A percentile compares a stretch with the other conserved stretches of the same genome.
Conservation (phyloP, 2,113 vertebrate genomes). For the Cinclus cinclus region DNA sequence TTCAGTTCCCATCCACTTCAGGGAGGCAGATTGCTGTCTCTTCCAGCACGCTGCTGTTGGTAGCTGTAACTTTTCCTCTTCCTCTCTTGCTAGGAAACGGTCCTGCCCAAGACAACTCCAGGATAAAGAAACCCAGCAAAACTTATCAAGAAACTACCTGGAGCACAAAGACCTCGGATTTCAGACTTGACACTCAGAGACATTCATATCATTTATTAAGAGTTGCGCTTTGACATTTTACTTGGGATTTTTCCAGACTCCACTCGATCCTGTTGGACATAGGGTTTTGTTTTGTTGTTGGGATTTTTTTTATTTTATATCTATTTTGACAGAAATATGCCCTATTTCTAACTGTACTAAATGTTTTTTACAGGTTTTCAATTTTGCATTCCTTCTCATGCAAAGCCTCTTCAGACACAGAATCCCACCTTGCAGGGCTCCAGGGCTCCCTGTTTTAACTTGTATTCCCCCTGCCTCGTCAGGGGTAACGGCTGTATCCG, state of each 20-base stretch:
- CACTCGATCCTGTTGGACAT: constrained; percentile 52
- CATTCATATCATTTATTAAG: constrained; percentile 60
- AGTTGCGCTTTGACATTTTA: constrained; percentile 65
- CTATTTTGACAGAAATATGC: constrained; percentile 64
- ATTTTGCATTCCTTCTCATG: constrained; percentile 59
- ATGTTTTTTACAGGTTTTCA: constrained; percentile 65
- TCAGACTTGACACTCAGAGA: constrained; percentile 64
- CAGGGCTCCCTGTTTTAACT: not conserved
- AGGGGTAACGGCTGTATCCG: not conserved
- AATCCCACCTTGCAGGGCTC: not conserved
- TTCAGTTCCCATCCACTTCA: not conserved
- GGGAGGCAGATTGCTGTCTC: not conserved
- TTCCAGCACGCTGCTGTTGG: not conserved
- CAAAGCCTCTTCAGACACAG: constrained; percentile 21
- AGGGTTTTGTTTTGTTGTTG: not conserved
- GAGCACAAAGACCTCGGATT: constrained; percentile 66
- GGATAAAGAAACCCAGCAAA: constrained; percentile 61
- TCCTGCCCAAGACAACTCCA: not conserved
- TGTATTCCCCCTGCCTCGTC: not conserved
- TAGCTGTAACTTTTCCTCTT: not conserved
- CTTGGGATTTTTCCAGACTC: constrained; percentile 65
- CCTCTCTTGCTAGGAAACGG: not conserved
- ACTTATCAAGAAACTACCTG: constrained; percentile 63
- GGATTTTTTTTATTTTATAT: not conserved
- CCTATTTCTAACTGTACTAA: constrained; percentile 72